Conservation (phyloP, 2,888 invertebrate species). For the Xestia sexstrigata region DNA sequence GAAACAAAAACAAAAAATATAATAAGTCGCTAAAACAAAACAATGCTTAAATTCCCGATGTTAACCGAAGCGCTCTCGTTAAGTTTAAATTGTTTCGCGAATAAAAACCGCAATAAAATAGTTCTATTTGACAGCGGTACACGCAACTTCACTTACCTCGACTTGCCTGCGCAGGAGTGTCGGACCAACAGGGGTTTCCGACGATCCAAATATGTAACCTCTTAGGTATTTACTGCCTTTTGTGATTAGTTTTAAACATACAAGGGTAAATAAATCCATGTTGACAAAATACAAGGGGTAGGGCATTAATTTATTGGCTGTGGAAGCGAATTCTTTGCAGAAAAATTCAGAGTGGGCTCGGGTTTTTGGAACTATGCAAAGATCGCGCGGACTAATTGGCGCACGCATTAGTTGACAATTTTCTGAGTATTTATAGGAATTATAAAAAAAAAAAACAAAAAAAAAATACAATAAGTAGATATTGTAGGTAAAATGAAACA, state of each 20-base stretch:
- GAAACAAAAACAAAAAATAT: slow-evolving; percentile 58
- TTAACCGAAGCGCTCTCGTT: slow-evolving; percentile 74
- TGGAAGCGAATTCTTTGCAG: slow-evolving; percentile 23
- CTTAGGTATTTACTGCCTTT: slow-evolving; percentile 72
- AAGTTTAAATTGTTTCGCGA: slow-evolving; percentile 79
- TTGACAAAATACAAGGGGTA: slow-evolving; percentile 56
- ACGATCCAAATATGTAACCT: slow-evolving; percentile 76
- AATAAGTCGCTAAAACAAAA: slow-evolving; percentile 58
- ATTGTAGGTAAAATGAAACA: neutral
- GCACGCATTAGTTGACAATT: neutral
- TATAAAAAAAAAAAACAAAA: neutral
- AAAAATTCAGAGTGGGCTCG: slow-evolving; percentile 32
- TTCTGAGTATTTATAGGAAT: neutral
- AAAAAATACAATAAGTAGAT: neutral
- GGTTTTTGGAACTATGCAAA: slow-evolving; percentile 7
- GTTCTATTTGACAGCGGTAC: slow-evolving; percentile 85
- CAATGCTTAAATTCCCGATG: slow-evolving; percentile 67
- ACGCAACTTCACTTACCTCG: slow-evolving; percentile 88
- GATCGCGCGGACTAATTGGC: slow-evolving; percentile 10
- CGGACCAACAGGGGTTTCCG: slow-evolving; percentile 75
- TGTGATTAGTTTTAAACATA: slow-evolving; percentile 62
- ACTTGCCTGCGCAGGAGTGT: slow-evolving; percentile 87
- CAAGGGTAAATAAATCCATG: slow-evolving; percentile 51
- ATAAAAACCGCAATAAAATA: slow-evolving; percentile 86
- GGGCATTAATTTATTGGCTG: slow-evolving; percentile 41